Percentiles rank a stretch among this genome's conserved stretches.
These are phyloP conservation scores for Littorina saxatilis DNA, from an alignment of 1,140 invertebrate genomes.

Conservation along the genomic window DNA sequence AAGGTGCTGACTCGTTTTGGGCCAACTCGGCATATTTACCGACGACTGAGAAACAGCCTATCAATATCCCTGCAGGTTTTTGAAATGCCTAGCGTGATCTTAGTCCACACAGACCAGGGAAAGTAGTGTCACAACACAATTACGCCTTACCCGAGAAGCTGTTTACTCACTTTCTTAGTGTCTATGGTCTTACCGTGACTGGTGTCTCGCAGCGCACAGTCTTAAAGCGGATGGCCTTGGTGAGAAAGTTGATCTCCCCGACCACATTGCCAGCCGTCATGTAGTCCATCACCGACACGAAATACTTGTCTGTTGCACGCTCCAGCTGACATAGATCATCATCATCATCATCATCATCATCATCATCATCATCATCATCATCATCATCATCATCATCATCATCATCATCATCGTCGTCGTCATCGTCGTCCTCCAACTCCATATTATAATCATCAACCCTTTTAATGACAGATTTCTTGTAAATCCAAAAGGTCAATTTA, in stretches of 20 bases:
- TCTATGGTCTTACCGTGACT: slow-evolving; percentile 68
- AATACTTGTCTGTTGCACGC: background rate
- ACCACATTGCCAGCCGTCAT: slow-evolving; percentile 73
- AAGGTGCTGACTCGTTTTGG: no score
- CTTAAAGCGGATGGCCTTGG: slow-evolving; percentile 64
- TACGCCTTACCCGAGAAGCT: background rate
- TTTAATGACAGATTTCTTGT: no score
- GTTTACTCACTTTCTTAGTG: no score
- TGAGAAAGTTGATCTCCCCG: slow-evolving; percentile 75
- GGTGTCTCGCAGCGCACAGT: slow-evolving; percentile 74
- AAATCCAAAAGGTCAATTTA: no score
- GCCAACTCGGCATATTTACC: no score
- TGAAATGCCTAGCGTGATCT: no score
- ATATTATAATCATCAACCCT: no score
- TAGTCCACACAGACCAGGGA: background rate
- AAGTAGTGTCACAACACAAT: background rate
- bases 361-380: background rate
- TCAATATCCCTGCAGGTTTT: no score
- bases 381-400: no score
- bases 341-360: background rate
- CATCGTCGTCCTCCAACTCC: no score
- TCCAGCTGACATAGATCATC: slow-evolving; percentile 22
- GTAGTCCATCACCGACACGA: slow-evolving; percentile 67
- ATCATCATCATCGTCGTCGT: no score
- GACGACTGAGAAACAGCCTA: no score